These are phyloP conservation scores for Guaruba guarouba DNA, from an alignment of 2,113 vertebrate genomes.

Conservation along the genomic window DNA sequence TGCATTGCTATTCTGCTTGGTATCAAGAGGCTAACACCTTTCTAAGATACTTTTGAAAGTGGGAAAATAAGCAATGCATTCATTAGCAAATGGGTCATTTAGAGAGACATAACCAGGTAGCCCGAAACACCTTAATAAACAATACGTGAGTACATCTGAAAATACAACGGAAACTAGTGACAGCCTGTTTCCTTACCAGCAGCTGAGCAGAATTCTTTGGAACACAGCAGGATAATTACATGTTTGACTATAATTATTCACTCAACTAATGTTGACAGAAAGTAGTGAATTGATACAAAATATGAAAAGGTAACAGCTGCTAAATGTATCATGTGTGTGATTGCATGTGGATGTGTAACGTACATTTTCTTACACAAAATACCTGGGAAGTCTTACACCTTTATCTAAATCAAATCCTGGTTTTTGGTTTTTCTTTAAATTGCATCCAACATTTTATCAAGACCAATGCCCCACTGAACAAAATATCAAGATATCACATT, in stretches of 20 bases:
- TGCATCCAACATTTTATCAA: not conserved
- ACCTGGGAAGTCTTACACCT: not conserved
- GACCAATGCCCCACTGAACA: not conserved
- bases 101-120: not conserved
- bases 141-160: not conserved
- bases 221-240: not conserved
- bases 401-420: not conserved
- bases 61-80: not conserved
- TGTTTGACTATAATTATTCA: not conserved
- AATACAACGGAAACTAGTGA: not conserved
- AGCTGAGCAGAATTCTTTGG: not conserved
- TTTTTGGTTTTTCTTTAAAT: not conserved
- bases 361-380: not conserved
- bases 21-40: not conserved
- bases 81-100: not conserved
- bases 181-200: not conserved
- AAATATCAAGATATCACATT: not conserved
- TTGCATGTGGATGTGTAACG: not conserved
- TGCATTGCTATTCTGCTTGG: not conserved
- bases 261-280: not conserved
- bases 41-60: not conserved
- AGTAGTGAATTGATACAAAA: not conserved
- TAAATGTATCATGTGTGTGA: not conserved
- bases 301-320: not conserved
- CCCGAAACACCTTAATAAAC: not conserved